Conservation (phyloP, 2,888 invertebrate genomes). For the Thecophora atra region DNA sequence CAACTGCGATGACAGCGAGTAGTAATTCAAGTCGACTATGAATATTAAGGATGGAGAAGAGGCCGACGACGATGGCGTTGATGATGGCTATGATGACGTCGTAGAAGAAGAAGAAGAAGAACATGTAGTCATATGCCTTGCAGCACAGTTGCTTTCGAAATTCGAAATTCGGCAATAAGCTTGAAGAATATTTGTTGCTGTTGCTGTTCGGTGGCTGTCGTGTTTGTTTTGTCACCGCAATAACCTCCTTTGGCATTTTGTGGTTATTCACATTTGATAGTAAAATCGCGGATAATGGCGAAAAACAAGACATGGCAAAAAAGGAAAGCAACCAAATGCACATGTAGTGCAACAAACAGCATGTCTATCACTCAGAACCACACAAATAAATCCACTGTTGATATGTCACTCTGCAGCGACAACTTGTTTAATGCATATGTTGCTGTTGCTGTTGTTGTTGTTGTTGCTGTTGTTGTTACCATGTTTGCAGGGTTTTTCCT, state of each 20-base stretch:
- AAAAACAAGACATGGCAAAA: conserved; percentile 2
- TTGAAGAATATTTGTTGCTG: not conserved
- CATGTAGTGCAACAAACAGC: conserved; percentile 5
- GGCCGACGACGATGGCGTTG: not conserved
- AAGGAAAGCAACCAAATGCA: not conserved
- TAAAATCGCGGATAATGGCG: not conserved
- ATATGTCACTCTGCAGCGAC: conserved; percentile 14
- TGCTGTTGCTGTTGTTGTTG: conserved; percentile 17
- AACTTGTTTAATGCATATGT: conserved; percentile 5
- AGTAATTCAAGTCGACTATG: not conserved
- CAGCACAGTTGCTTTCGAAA: conserved; percentile 3
- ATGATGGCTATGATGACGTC: too few species aligned
- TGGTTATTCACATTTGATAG: not conserved
- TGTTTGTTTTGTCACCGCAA: too few species aligned
- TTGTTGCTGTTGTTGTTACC: not conserved
- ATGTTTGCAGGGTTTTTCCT: not conserved
- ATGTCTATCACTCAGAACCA: not conserved
- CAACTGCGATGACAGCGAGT: not conserved
- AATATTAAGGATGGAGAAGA: not conserved
- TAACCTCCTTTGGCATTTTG: not conserved
- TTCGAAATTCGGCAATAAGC: not conserved
- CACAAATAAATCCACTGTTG: not conserved
- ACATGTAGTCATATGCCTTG: too few species aligned
- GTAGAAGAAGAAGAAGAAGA: too few species aligned
- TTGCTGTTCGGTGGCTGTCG: not conserved